Conservation (phyloP, 2,113 vertebrate genomes). For the Benitochromis conjunctus region DNA sequence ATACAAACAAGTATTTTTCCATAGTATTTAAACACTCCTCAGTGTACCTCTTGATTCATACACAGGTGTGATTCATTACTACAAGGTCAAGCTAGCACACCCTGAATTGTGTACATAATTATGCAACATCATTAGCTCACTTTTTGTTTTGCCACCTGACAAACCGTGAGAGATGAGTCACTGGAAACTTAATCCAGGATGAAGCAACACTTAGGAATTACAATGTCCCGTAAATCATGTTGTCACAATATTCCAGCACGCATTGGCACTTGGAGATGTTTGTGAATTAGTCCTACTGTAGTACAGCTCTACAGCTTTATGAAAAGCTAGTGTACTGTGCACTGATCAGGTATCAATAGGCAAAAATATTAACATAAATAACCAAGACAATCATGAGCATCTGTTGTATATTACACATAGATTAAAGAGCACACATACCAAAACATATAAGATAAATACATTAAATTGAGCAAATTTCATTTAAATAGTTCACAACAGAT, state of each 20-base stretch:
- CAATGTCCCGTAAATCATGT: neutral
- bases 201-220: neutral
- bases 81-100: too few relatives aligned
- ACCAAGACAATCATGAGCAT: neutral
- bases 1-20: neutral
- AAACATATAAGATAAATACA: neutral
- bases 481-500: neutral
- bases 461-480: neutral
- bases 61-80: neutral
- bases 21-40: neutral
- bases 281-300: neutral
- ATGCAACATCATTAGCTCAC: neutral
- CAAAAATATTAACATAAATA: neutral
- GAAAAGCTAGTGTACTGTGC: accelerated
- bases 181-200: neutral
- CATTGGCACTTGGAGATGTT: accelerated
- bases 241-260: neutral
- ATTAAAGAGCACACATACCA: neutral
- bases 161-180: neutral
- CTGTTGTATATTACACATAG: neutral
- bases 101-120: neutral
- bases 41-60: neutral
- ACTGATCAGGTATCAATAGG: too few relatives aligned
- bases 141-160: neutral
- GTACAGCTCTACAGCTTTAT: neutral